Evolutionary conservation across 2,797 vertebrate genomes (phyloP), one percentile per base, ranked within the genome.

Genomic region (Alcedo quadribrachys): DNA sequence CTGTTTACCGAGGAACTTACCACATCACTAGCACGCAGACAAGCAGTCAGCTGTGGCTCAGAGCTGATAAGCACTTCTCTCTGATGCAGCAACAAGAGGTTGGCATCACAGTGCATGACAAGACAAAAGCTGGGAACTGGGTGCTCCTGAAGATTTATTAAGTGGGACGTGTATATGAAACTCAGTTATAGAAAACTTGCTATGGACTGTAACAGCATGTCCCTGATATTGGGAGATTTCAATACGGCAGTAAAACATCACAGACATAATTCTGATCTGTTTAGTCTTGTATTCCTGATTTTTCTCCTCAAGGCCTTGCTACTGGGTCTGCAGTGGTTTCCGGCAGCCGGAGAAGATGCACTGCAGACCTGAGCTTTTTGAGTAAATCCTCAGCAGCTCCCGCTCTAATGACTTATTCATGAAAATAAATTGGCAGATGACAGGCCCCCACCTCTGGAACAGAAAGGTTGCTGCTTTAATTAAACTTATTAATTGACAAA

Each of bases 391-490:
- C 65, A 77, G 61, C 65, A 91, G 54, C 57, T 92, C 75, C 40
- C 48, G 30, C 17, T 86, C 80, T 87, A 96, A 91, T 90, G 81
- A 90, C 68, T 88, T 92, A 92, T 90, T 94, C 50, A 90, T 86
- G 85, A 55, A 84, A 88, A 88, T 81, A 85, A 93, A 91, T 85
- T 82, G 84, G 54, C 68, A 94, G 83, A 85, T 77, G 85, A 96
- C 68, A 90, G 54, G 53, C 33, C 8, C 6, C 61, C 87, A 84
- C 75, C 50, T 84, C 68, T 58, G 78, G 53, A 88, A 92, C 45
- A 81, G 84, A 92, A 91, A 91, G 85, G 94, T 82, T 92, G 55
- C 67, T 78, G 81, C 86, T 85, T 95, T 95, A 92, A 94, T 94
- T 91, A 90, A 94, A 91, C 81, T 85, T 93, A 32, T 84, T 94